Conservation (phyloP, 2,113 vertebrate genomes). For the Pitta sordida region DNA sequence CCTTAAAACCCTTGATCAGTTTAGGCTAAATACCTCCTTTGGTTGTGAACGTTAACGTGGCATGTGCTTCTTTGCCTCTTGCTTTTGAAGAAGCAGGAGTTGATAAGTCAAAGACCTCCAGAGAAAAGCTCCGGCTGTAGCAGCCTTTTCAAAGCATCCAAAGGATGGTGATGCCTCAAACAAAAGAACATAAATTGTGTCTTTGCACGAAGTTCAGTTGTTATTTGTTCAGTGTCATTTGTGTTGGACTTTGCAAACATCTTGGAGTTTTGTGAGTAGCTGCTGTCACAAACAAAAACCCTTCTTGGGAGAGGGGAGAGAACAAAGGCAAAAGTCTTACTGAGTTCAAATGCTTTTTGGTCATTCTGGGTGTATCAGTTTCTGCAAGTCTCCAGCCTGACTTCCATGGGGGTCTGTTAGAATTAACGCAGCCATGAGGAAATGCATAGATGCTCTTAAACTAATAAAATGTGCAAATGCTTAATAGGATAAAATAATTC, state of each 20-base stretch:
- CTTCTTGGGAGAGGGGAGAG: neutral
- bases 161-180: neutral
- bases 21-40: neutral
- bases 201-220: neutral
- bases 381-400: neutral
- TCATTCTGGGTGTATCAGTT: neutral
- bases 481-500: neutral
- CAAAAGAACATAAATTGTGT: neutral
- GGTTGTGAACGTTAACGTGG: neutral
- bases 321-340: neutral
- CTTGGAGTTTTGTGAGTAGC: neutral
- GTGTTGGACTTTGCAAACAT: neutral
- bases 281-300: neutral
- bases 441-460: neutral
- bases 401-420: neutral
- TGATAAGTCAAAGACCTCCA: neutral
- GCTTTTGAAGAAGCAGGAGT: neutral
- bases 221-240: too few relatives aligned
- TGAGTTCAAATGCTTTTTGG: neutral
- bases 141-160: neutral
- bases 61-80: neutral
- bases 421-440: neutral
- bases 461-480: neutral
- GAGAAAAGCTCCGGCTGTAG: neutral
- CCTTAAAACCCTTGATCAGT: neutral